Evolutionary conservation across 2,797 vertebrate genomes (phyloP).

Genomic region (Cynodonichthys magdalenae): DNA sequence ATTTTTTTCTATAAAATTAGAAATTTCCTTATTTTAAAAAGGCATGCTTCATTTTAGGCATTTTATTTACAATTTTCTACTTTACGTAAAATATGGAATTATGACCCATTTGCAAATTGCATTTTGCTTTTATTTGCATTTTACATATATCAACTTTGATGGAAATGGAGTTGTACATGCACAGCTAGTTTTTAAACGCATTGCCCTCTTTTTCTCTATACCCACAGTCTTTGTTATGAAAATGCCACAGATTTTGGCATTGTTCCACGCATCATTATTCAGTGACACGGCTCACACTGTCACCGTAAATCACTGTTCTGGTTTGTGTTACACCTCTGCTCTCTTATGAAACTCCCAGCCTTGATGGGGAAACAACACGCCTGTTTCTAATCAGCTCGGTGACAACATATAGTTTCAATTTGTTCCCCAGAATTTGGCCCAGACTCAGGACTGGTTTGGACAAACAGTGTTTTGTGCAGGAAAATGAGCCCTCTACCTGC

Average conservation of each 20-base stretch:
- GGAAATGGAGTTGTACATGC: no score
- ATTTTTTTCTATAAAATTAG: no score
- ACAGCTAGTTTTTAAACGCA: slow-evolving; percentile 2
- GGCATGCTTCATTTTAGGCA: no score
- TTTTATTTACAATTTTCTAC: no score
- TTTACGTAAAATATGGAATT: no score
- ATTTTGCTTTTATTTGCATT: no score
- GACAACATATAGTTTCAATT: slow-evolving; percentile 44
- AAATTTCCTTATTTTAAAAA: no score
- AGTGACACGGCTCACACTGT: slow-evolving; percentile 20
- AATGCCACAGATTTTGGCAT: slow-evolving; percentile 27
- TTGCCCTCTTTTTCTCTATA: not conserved
- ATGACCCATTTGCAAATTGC: no score
- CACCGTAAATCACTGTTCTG: slow-evolving; percentile 43
- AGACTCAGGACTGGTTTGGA: slow-evolving; percentile 23
- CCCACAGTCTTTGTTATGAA: slow-evolving; percentile 12
- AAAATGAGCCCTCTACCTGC: slow-evolving; percentile 55
- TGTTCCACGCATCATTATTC: slow-evolving; percentile 31
- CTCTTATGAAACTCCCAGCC: slow-evolving; percentile 51
- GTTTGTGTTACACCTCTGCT: slow-evolving; percentile 38
- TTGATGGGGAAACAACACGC: slow-evolving; percentile 34
- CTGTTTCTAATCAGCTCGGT: slow-evolving; percentile 44
- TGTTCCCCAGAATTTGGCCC: slow-evolving; percentile 19
- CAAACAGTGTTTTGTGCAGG: slow-evolving; percentile 44
- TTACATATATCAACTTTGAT: no score